Conservation (phyloP, 1,140 invertebrate species). For the Pomacea maculata region DNA sequence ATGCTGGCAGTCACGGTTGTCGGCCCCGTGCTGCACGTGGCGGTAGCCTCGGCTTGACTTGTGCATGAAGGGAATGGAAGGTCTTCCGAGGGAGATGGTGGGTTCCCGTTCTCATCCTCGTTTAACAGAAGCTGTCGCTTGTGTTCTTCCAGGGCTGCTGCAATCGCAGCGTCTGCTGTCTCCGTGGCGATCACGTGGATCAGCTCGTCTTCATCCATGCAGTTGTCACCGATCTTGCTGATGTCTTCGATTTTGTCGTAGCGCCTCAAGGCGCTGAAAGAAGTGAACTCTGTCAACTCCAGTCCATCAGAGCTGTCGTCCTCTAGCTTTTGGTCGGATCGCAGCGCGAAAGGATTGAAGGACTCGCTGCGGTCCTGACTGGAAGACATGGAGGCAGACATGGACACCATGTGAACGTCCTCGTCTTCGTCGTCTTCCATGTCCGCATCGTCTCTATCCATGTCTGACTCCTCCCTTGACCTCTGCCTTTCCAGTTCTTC, state of each 20-base stretch:
- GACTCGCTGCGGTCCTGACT: conserved; percentile 20
- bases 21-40: conserved; percentile 5
- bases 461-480: conserved; percentile 42
- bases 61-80: conserved; percentile 30
- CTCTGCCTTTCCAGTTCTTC: conserved; percentile 49
- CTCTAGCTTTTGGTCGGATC: conserved; percentile 11
- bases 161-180: conserved; percentile 19
- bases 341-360: conserved; percentile 20
- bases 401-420: conserved; percentile 20
- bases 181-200: conserved; percentile 12
- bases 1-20: neutral
- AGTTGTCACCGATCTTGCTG: conserved; percentile 41
- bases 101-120: conserved; percentile 25
- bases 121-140: conserved; percentile 9
- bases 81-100: conserved; percentile 18
- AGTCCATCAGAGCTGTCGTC: conserved; percentile 17
- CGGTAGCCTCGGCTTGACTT: conserved; percentile 20
- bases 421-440: conserved; percentile 29
- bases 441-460: conserved; percentile 37
- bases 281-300: conserved; percentile 14
- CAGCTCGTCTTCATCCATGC: conserved; percentile 12
- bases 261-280: conserved; percentile 34
- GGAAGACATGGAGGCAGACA: conserved; percentile 21
- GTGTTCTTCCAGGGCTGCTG: conserved; percentile 19
- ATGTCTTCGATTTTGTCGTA: conserved; percentile 60